These are phyloP conservation scores for Tapera naevia DNA, from an alignment of 2,797 vertebrate species.

Conservation along the genomic window DNA sequence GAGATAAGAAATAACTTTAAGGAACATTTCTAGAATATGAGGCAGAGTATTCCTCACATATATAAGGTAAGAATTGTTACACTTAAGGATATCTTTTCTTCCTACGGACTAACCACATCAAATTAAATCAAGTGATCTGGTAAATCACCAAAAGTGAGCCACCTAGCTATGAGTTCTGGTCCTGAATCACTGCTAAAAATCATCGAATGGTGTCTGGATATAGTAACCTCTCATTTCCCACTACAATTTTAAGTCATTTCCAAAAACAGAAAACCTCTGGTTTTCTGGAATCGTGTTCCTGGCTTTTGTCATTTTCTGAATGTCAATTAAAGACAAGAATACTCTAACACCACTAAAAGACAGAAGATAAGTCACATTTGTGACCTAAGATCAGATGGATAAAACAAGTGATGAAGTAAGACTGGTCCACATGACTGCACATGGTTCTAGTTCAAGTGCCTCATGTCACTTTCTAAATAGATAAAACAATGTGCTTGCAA, in stretches of 20 bases:
- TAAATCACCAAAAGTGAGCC: background rate
- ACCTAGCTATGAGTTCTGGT: background rate
- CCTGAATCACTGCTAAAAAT: background rate
- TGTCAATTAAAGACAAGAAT: background rate
- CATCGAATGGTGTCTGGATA: background rate
- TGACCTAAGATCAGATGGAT: background rate
- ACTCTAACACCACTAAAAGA: background rate
- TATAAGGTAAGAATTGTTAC: background rate
- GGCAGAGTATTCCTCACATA: background rate
- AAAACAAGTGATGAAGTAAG: background rate
- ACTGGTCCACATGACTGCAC: background rate
- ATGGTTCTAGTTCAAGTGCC: background rate
- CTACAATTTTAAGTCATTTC: background rate
- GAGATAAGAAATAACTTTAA: background rate
- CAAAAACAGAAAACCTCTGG: fast-evolving
- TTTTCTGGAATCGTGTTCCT: background rate
- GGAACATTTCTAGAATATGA: background rate
- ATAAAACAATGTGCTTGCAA: background rate
- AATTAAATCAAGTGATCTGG: background rate
- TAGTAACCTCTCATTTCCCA: background rate
- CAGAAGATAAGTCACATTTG: background rate
- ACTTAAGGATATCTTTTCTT: background rate
- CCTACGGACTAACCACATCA: background rate
- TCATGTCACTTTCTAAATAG: background rate
- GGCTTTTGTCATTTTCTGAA: background rate